Base-by-base conservation (phyloP, 2,113 vertebrate species). In the Apteryx mantelli region DNA sequence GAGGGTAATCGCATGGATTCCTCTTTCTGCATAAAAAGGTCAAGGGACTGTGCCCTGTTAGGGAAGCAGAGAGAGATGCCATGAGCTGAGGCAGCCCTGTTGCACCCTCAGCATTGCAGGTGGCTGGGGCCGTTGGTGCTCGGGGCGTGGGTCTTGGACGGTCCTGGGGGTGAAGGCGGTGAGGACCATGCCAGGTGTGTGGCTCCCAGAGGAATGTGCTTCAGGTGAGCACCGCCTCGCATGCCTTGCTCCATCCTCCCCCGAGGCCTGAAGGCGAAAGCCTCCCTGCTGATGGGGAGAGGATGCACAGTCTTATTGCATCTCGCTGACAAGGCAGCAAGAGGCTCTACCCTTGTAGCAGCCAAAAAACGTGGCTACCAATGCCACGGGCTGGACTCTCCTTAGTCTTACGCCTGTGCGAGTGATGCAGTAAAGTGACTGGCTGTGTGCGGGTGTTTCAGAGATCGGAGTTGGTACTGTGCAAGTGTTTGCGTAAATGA, bases 131-230 rank as follows among this genome's bases (percentile, higher is more conserved):
- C 3, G 14, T 46, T 14, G 15, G 30, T 24, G 13, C 5, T 44
- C 0, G 1, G 63, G 56, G 7, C 56, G n/a, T 3, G 3, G n/a
- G 1, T 42, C 18, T 84, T 69, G 61, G 65, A 38, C 13, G 44
- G 30, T 22, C 30, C 26, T 28, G 30, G 68, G n/a, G 17, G 68
- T 15, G 64, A 38, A 36, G n/a, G 19, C 19, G 64, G 38, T 17
- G 42, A 69, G 44, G 66, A 32, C 46, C 34, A 28, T 44, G 7
- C 44, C 68, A 48, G 46, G 21, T 50, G 32, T 50, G 32, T 5
- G 6, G 46, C 32, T 44, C 46, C 46, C 9, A 9, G 44, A 25
- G 68, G 46, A 34, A 70, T 7, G 46, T n/a, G 32, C 32, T 70
- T 34, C 44, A 70, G 32, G 42, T 48, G 34, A 70, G 48, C 32